Evolutionary conservation across 1,140 invertebrate species (phyloP).

Genomic region (Akabosia matsudoensis): DNA sequence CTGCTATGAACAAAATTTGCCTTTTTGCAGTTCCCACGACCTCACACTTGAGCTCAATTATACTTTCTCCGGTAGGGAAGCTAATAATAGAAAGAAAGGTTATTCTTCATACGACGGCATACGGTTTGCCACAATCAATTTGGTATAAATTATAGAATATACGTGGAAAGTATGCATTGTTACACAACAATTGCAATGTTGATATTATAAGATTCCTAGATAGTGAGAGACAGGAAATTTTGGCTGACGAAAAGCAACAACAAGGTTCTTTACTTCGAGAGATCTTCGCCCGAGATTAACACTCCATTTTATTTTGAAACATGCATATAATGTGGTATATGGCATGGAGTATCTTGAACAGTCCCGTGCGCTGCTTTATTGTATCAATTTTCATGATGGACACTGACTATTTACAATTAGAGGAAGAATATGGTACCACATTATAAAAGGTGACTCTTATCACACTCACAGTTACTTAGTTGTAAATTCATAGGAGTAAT

Average conservation of each 20-base stretch:
- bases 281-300: too few relatives aligned
- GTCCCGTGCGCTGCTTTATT: too few relatives aligned
- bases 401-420: too few relatives aligned
- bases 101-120: not conserved
- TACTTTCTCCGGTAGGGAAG: constrained; percentile 14
- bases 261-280: too few relatives aligned
- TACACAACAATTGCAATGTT: too few relatives aligned
- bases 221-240: not conserved
- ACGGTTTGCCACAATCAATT: not conserved
- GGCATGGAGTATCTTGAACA: too few relatives aligned
- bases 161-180: too few relatives aligned
- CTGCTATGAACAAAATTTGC: not conserved
- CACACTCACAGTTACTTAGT: constrained; percentile 16
- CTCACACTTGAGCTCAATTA: constrained; percentile 19
- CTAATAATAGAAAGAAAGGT: not conserved
- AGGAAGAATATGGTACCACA: not conserved
- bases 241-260: not conserved
- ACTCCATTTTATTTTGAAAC: not conserved
- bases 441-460: not conserved
- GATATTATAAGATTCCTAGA: too few relatives aligned
- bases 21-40: constrained; percentile 18
- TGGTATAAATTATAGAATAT: not conserved
- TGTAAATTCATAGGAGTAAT: not conserved
- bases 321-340: too few relatives aligned
- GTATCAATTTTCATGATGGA: constrained; percentile 1